phyloP scores from a whole-genome alignment of 2,797 vertebrate genomes.

The Neostethus bicornis region DNA sequence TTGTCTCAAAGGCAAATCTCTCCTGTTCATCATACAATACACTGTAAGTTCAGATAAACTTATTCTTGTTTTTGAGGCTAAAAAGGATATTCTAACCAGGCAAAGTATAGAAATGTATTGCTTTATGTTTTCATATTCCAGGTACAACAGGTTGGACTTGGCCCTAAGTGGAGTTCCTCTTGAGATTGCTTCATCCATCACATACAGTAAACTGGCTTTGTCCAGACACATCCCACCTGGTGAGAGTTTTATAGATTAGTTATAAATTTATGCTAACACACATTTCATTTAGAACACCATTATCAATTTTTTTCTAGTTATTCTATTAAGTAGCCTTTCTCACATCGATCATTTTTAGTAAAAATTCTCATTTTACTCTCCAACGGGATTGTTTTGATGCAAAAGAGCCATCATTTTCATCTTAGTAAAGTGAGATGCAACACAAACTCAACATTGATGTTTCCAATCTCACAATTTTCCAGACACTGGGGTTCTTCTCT shows the following conservation, averaged over 20 bases:
- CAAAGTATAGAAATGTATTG: not conserved
- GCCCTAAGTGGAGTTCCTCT: conserved; percentile 27
- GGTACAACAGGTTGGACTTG: conserved; percentile 68
- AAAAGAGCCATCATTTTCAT: too few species aligned
- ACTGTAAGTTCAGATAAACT: conserved; percentile 65
- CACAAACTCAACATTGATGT: too few species aligned
- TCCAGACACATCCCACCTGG: conserved; percentile 54
- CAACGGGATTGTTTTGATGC: too few species aligned
- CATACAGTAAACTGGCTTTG: conserved; percentile 38
- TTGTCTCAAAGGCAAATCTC: conserved; percentile 56
- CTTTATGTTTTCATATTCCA: conserved; percentile 31
- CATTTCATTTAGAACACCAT: too few species aligned
- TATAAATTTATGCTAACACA: too few species aligned
- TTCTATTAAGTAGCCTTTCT: too few species aligned
- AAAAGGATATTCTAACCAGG: not conserved
- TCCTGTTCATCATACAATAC: conserved; percentile 65
- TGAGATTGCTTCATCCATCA: conserved; percentile 34
- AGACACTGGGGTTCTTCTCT: too few species aligned
- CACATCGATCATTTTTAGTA: too few species aligned
- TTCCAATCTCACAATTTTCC: too few species aligned
- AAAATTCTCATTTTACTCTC: too few species aligned
- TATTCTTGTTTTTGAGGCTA: not conserved
- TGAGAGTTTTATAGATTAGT: conserved; percentile 25
- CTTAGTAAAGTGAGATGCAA: too few species aligned
- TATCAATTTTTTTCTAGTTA: too few species aligned